Evolutionary conservation across 1,140 invertebrate species (phyloP), one percentile per base, ranked within the genome.

Genomic region (Agrilus planipennis): DNA sequence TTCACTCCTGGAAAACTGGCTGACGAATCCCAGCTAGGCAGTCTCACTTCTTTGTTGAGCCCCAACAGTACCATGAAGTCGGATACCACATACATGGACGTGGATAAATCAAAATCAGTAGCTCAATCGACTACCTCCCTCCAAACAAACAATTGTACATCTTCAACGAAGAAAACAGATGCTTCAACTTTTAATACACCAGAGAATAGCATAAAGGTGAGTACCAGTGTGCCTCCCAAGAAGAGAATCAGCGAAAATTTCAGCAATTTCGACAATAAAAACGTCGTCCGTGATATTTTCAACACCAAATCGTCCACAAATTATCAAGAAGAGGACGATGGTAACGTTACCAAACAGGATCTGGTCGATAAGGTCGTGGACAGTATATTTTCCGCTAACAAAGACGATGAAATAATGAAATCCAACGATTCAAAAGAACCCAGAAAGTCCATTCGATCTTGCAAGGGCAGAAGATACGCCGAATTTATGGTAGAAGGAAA

Each of bases 11-110:
- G 78, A 17, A 84, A 84, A 60, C 64, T 84, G 31, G 81, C 79
- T 39, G 87, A 90, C 59, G 85, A 89, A 65, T 80, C 82, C 44
- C 85, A 90, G 61, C 80, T 90, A 70, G 88, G 87, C 31, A 81
- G 84, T 17, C 64, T 89, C 29, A 87, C 79, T 61, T 79, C 79
- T 39, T 61, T 78, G 9, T 68, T 77, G 42, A 68, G 62, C 19
- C 58, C 62, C 16, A 68, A 68, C 39, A 70, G 65, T 38, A n/a
- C n/a, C n/a, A n/a, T n/a, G 12, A 39, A n/a, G n/a, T n/a, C n/a
- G 35, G 22, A 28, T 7, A 14, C n/a, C 20, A 32, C 16, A 1
- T 46, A 55, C 20, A 32, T 15, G 1, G 47, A 55, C 16, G n/a
- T 3, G 7, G 12, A 32, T 32, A 17, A 32, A 3, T 6, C n/a